Percentiles rank a stretch among this genome's conserved stretches.
phyloP scores from a whole-genome alignment of 37 sponge, comb jelly and placozoan genomes.

The Halisarca cf. caerulea region DNA sequence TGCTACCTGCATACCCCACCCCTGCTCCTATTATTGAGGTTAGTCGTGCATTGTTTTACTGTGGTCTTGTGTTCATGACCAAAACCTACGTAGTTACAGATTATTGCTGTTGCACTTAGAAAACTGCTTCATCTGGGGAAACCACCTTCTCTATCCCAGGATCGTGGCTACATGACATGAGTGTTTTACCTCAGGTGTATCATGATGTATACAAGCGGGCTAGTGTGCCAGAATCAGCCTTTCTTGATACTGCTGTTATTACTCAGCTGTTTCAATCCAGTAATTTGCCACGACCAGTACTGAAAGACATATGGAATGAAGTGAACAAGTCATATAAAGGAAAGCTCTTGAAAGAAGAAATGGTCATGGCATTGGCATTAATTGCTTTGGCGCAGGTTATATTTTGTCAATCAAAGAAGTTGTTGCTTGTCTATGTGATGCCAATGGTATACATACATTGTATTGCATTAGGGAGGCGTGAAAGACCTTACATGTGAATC shows the following conservation, averaged over 20 bases:
- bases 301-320: constrained; percentile 19
- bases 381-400: constrained; percentile 20
- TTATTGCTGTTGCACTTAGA: neutral
- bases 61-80: too few species aligned
- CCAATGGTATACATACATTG: too few species aligned
- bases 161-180: neutral
- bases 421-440: too few species aligned
- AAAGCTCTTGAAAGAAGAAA: constrained; percentile 13
- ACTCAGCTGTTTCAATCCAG: neutral
- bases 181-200: neutral
- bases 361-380: neutral
- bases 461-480: neutral
- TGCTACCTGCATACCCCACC: too few species aligned
- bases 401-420: neutral
- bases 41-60: too few species aligned
- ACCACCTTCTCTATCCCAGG: constrained; percentile 5
- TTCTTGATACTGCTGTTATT: neutral
- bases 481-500: neutral
- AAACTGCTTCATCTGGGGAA: neutral
- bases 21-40: too few species aligned
- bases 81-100: neutral
- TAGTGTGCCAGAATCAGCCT: neutral
- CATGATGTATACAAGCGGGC: neutral
- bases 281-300: neutral
- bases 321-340: neutral